phyloP scores from a whole-genome alignment of 2,113 vertebrate genomes.

The Pithys albifrons region DNA sequence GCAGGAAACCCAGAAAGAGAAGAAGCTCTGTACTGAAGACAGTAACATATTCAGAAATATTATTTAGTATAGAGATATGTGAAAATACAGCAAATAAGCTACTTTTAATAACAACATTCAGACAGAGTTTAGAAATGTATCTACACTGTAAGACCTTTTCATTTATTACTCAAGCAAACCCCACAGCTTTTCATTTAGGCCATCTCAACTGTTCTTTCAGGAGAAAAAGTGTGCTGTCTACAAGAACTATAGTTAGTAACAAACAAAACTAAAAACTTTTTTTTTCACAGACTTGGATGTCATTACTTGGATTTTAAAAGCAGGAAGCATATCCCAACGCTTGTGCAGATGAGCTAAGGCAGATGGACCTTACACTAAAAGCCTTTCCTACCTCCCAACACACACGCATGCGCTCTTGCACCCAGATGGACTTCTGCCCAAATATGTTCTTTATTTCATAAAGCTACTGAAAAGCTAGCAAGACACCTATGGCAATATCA shows the following conservation, averaged over 20 bases:
- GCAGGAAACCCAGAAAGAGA: background rate
- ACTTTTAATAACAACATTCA: background rate
- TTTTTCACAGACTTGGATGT: background rate
- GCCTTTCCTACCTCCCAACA: background rate
- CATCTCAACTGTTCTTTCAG: background rate
- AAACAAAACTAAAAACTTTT: background rate
- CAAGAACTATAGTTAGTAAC: background rate
- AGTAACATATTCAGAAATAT: background rate
- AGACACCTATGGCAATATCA: background rate
- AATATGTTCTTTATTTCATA: background rate
- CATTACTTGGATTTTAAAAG: background rate
- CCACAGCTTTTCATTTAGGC: background rate
- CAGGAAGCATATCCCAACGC: background rate
- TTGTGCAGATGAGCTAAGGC: background rate
- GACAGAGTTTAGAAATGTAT: background rate
- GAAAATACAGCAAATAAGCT: background rate
- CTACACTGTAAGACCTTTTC: background rate
- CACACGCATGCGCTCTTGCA: background rate
- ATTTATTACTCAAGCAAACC: background rate
- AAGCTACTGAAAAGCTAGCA: background rate
- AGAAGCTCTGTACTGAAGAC: background rate
- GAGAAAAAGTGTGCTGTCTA: background rate
- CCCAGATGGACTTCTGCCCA: background rate
- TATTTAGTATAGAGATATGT: background rate
- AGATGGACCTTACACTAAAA: background rate